Base-by-base conservation (phyloP, 2,888 invertebrate species). In the Athrips mouffetella region DNA sequence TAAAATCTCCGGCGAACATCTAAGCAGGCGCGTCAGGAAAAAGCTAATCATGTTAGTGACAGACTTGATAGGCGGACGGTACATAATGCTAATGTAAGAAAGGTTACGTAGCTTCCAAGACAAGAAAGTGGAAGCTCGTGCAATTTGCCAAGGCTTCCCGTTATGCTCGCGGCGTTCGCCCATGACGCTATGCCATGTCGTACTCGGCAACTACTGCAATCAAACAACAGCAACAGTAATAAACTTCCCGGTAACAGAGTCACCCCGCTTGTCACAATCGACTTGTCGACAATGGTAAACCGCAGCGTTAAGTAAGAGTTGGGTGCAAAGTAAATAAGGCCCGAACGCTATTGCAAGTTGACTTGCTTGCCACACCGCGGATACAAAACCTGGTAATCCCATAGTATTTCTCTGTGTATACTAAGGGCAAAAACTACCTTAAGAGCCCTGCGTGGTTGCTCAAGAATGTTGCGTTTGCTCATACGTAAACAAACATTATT, bases 161-260 rank as follows among this genome's bases (percentile, higher is more conserved):
- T 48, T 48, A 48, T 15, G n/a, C 25, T 20, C 48, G 47, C 47
- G 33, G 31, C 33, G 16, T 29, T 47, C 41, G 65, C 54, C 68
- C 70, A 67, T 72, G 75, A 75, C 73, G 72, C 73, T 76, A 48
- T 55, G 59, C 54, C 56, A 20, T 42, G 29, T 46, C 58, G 66
- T 70, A 67, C 70, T 66, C 66, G 53, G 65, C 59, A 66, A 70
- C 65, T 20, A 69, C 64, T 70, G 56, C 63, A 76, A 80, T 77
- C 73, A 76, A 80, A 79, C 70, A 74, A 72, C 74, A 68, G 69
- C 65, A 65, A 52, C 54, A 64, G 60, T 68, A 67, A 70, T 67
- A 64, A 69, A 71, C 63, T 73, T 70, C 68, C 68, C 66, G 60
- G 45, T 75, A 81, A 83, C 79, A 63, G 66, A 73, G 69, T 69